These are phyloP conservation scores for Tautogolabrus adspersus DNA, from an alignment of 2,113 vertebrate genomes.

Conservation along the genomic window DNA sequence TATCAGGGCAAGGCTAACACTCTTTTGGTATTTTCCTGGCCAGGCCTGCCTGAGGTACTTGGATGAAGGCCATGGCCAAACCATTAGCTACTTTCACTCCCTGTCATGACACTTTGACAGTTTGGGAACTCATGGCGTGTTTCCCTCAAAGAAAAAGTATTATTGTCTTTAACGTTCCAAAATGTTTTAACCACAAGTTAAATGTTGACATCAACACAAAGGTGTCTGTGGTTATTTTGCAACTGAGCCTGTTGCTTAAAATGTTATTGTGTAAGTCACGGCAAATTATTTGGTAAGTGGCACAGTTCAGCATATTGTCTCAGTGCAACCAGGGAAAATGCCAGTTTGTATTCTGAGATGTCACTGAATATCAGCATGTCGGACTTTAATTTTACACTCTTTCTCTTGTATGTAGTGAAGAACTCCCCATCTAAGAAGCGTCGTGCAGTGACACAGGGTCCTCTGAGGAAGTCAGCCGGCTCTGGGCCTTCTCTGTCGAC, in stretches of 20 bases:
- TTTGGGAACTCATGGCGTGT: neutral
- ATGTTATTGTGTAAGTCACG: neutral
- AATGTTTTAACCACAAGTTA: neutral
- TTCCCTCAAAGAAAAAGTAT: neutral
- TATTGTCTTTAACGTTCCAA: neutral
- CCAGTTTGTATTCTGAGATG: too few species aligned
- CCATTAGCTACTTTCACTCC: neutral
- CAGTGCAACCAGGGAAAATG: neutral
- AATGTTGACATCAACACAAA: neutral
- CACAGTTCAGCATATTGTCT: neutral
- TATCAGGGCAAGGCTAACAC: neutral
- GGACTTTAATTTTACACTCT: neutral
- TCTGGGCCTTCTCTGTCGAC: conserved; percentile 52
- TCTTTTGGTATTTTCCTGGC: neutral
- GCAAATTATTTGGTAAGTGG: neutral
- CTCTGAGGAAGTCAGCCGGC: conserved; percentile 75
- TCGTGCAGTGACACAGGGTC: conserved; percentile 78
- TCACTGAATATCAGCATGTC: too few species aligned
- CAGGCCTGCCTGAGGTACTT: neutral
- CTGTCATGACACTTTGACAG: neutral
- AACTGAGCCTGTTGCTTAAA: neutral
- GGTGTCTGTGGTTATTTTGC: neutral
- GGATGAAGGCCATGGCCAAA: neutral
- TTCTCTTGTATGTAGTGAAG: conserved; percentile 82
- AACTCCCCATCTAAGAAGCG: conserved; percentile 92